phyloP scores from a whole-genome alignment of 2,888 invertebrate species.

The Ophion slaviceki region DNA sequence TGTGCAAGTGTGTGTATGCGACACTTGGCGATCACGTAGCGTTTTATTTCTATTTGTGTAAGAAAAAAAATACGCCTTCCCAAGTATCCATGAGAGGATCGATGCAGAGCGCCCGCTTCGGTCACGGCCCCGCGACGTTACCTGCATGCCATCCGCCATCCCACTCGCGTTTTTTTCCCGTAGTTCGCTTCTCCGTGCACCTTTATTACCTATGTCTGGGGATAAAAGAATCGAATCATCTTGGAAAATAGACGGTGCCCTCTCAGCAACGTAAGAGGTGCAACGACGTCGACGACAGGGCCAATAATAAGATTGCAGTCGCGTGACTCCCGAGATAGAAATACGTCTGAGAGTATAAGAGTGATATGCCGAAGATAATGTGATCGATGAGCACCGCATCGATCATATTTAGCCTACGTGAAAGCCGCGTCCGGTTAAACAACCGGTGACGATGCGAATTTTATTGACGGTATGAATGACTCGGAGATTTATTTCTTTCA shows the following conservation, averaged over 20 bases:
- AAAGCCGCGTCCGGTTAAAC: neutral
- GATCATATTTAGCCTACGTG: neutral
- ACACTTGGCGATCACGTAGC: slow-evolving; percentile 41
- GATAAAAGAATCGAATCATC: slow-evolving; percentile 53
- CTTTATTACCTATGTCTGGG: slow-evolving; percentile 50
- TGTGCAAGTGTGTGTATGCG: neutral
- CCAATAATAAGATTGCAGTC: slow-evolving; percentile 53
- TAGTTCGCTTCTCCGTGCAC: slow-evolving; percentile 40
- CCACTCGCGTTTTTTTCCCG: slow-evolving; percentile 19
- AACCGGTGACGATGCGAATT: neutral
- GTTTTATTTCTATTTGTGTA: slow-evolving; percentile 59
- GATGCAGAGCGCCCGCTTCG: slow-evolving; percentile 44
- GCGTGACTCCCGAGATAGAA: slow-evolving; percentile 8
- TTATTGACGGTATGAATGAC: neutral
- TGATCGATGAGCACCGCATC: slow-evolving; percentile 29
- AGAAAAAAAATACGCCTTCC: slow-evolving; percentile 31
- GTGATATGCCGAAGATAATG: neutral
- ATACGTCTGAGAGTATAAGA: slow-evolving; percentile 7
- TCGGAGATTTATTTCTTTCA: neutral
- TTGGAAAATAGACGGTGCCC: slow-evolving; percentile 49
- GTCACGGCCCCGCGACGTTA: slow-evolving; percentile 21
- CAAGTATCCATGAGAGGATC: slow-evolving; percentile 39
- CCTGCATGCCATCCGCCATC: slow-evolving; percentile 39
- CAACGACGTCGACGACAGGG: slow-evolving; percentile 11
- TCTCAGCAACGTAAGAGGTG: slow-evolving; percentile 10